These are phyloP conservation scores for Thaumatotibia leucotreta DNA, from an alignment of 1,140 invertebrate genomes.

Conservation along the genomic window DNA sequence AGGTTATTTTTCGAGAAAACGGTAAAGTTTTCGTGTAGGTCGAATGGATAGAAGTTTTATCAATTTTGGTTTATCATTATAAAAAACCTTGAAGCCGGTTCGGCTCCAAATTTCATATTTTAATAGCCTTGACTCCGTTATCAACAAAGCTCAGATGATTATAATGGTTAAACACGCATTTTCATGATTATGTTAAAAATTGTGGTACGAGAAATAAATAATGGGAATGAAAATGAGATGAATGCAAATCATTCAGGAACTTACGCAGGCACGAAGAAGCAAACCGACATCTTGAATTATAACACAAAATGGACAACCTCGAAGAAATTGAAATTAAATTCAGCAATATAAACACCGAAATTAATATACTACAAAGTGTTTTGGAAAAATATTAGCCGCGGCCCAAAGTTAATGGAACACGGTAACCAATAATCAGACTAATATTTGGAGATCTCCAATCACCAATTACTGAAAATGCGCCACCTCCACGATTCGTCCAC, in stretches of 20 bases:
- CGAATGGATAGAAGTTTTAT: neutral
- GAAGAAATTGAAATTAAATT: slow-evolving; percentile 25
- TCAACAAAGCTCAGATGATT: no score
- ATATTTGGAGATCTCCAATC: slow-evolving; percentile 75
- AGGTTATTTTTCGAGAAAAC: no score
- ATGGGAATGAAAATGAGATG: neutral
- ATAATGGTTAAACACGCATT: no score
- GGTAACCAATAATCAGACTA: slow-evolving; percentile 74
- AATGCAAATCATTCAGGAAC: slow-evolving; percentile 31
- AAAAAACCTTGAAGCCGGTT: neutral
- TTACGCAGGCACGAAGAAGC: slow-evolving; percentile 73
- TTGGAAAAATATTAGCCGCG: slow-evolving; percentile 52
- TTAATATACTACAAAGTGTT: slow-evolving; percentile 31
- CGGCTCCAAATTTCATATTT: no score
- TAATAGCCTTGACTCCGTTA: no score
- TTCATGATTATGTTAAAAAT: no score
- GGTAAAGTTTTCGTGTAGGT: no score
- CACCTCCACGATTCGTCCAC: slow-evolving; percentile 74
- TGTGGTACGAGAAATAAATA: neutral
- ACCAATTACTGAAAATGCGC: slow-evolving; percentile 75
- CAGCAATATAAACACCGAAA: slow-evolving; percentile 21
- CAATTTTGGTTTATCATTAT: neutral
- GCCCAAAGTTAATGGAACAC: slow-evolving; percentile 63
- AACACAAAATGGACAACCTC: slow-evolving; percentile 30
- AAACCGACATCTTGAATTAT: slow-evolving; percentile 71